Percentiles rank a stretch among this genome's conserved stretches.
phyloP scores from a whole-genome alignment of 2,888 invertebrate species.

The Neria commutata region DNA sequence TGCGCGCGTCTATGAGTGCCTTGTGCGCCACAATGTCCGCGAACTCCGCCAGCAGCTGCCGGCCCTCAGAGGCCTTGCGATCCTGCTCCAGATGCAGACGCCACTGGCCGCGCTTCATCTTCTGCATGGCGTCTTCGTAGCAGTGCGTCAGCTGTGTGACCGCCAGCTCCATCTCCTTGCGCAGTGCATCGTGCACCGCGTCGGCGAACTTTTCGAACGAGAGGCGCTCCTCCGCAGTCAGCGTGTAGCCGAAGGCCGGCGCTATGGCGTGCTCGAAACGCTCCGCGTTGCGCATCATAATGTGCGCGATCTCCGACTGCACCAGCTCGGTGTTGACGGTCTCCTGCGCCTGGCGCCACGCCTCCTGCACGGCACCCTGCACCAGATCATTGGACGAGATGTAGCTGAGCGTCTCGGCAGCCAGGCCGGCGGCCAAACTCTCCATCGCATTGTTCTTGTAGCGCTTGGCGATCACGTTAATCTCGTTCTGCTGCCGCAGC shows the following conservation, averaged over 20 bases:
- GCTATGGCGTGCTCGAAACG: slow-evolving; percentile 70
- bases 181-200: slow-evolving; percentile 73
- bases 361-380: slow-evolving; percentile 74
- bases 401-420: slow-evolving; percentile 72
- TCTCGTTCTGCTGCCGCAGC: slow-evolving; percentile 67
- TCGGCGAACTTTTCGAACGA: slow-evolving; percentile 78
- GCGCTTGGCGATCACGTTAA: slow-evolving; percentile 67
- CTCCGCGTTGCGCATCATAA: slow-evolving; percentile 73
- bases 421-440: slow-evolving; percentile 73
- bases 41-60: slow-evolving; percentile 68
- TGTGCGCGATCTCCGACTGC: slow-evolving; percentile 78
- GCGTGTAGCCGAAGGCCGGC: slow-evolving; percentile 66
- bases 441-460: slow-evolving; percentile 74
- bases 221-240: slow-evolving; percentile 72
- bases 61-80: slow-evolving; percentile 62
- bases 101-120: slow-evolving; percentile 65
- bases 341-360: slow-evolving; percentile 77
- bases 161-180: slow-evolving; percentile 74
- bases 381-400: slow-evolving; percentile 65
- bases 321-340: slow-evolving; percentile 77
- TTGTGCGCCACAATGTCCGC: slow-evolving; percentile 77
- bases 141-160: slow-evolving; percentile 71
- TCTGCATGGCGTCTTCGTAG: slow-evolving; percentile 70
- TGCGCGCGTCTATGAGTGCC: slow-evolving; percentile 77
- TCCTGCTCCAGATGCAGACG: slow-evolving; percentile 63